Conservation (phyloP, 2,797 vertebrate genomes). For the Dipus sagitta region DNA sequence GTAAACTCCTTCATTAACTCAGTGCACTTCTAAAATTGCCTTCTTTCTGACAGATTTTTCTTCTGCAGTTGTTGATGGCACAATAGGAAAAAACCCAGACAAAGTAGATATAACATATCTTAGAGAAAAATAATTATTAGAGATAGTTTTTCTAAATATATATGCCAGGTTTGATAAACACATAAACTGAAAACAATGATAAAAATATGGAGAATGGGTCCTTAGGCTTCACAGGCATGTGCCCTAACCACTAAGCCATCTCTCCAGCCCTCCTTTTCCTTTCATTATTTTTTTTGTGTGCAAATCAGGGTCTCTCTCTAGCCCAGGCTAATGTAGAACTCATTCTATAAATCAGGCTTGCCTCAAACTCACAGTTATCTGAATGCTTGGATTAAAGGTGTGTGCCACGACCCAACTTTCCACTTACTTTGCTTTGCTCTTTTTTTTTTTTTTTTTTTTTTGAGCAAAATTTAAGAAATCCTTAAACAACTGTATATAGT, state of each 20-base stretch:
- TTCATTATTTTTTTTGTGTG: too few relatives aligned
- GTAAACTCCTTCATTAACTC: not conserved
- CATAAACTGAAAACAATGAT: not conserved
- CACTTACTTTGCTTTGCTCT: not conserved
- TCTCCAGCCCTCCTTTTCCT: too few relatives aligned
- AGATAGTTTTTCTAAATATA: not conserved
- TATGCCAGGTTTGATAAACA: not conserved
- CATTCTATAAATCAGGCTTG: too few relatives aligned
- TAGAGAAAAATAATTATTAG: not conserved
- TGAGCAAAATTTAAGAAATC: not conserved
- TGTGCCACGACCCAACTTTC: not conserved
- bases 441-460: constrained; percentile 7
- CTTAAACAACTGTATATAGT: not conserved
- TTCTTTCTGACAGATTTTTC: constrained; percentile 15
- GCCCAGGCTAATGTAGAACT: too few relatives aligned
- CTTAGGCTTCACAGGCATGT: too few relatives aligned
- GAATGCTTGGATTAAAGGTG: too few relatives aligned
- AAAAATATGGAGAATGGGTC: not conserved
- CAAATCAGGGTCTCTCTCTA: too few relatives aligned
- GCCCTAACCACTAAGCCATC: too few relatives aligned
- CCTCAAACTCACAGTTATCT: too few relatives aligned
- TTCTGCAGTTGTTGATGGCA: not conserved
- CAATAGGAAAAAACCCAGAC: not conserved
- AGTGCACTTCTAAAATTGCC: not conserved
- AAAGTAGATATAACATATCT: not conserved